These are phyloP conservation scores for Lordiphosa clarofinis DNA, from an alignment of 1,140 invertebrate genomes.

Conservation along the genomic window DNA sequence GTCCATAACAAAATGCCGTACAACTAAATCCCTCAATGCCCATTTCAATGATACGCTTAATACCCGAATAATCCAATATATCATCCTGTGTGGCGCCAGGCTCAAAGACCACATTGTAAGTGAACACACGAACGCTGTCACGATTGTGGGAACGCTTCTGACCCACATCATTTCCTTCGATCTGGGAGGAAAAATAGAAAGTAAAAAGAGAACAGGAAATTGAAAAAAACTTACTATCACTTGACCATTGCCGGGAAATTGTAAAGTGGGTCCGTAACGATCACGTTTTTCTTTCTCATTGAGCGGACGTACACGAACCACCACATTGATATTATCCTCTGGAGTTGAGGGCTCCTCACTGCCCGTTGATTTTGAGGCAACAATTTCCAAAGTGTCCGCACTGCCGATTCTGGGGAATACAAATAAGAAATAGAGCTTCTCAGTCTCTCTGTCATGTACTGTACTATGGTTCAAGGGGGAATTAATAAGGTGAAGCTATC, in stretches of 20 bases:
- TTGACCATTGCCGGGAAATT: conserved; percentile 90
- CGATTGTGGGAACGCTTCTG: conserved; percentile 72
- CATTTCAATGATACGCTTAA: conserved; percentile 94
- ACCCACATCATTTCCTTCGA: conserved; percentile 79
- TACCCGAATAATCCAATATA: conserved; percentile 89
- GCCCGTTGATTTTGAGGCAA: conserved; percentile 73
- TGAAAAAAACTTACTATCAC: conserved; percentile 82
- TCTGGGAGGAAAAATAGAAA: conserved; percentile 44
- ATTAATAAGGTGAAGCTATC: too few species aligned
- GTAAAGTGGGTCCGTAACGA: conserved; percentile 83
- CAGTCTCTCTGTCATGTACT: too few species aligned
- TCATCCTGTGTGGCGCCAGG: conserved; percentile 91
- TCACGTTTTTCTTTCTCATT: conserved; percentile 85
- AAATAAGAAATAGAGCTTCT: not conserved
- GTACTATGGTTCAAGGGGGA: too few species aligned
- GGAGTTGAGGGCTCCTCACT: conserved; percentile 79
- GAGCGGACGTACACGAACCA: conserved; percentile 87
- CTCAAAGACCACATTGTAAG: conserved; percentile 94
- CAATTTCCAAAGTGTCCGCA: conserved; percentile 74
- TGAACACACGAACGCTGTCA: conserved; percentile 88
- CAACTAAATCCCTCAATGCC: conserved; percentile 95
- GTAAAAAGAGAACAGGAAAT: too few species aligned
- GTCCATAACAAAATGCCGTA: conserved; percentile 97
- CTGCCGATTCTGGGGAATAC: conserved; percentile 65
- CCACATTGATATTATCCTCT: conserved; percentile 91